Evolutionary conservation across 1,140 invertebrate species (phyloP), one percentile per base, ranked within the genome.

Genomic region (Microplitis mediator): DNA sequence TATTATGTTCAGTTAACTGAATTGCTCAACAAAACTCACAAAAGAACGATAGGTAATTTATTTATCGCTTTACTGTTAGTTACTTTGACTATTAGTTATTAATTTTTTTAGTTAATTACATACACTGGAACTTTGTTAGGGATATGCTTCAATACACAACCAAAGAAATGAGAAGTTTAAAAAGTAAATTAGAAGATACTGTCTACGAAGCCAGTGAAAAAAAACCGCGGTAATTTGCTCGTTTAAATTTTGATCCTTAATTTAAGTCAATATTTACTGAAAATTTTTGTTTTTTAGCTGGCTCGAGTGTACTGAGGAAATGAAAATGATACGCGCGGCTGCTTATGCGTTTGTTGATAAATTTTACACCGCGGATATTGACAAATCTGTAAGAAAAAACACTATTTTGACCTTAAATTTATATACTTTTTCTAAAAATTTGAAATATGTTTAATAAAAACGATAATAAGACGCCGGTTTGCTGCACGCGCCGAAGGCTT

Each of bases 101-200:
- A 36, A 56, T n/a, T n/a, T 36, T 62, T 51, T 31, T 34, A 81
- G 78, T 78, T 4, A 81, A 81, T 54, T 81, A 79, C 50, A 60
- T 80, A 54, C 79, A 81, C 31, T 81, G 79, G 79, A 52, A 71
- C 13, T 78, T 79, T 11, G 6, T 80, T 1, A 77, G 71, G n/a
- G 68, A 23, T 36, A 51, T 74, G 35, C 60, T 79, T 63, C 56
- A 63, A 3, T 50, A 69, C 45, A 80, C 76, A 6, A 80, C 73
- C 1, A 56, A 54, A 9, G 31, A 73, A 66, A 76, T 80, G 76
- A 74, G 65, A 64, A 34, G 69, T 58, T 13, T 58, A n/a, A 23
- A 72, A 2, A 45, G 31, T 23, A 16, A 50, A 58, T 50, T 65
- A 16, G 50, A 69, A 23, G 66, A 34, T 4, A 60, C 68, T 4